Evolutionary conservation across 2,888 invertebrate species (phyloP).

Genomic region (Petrophora chlorosata): DNA sequence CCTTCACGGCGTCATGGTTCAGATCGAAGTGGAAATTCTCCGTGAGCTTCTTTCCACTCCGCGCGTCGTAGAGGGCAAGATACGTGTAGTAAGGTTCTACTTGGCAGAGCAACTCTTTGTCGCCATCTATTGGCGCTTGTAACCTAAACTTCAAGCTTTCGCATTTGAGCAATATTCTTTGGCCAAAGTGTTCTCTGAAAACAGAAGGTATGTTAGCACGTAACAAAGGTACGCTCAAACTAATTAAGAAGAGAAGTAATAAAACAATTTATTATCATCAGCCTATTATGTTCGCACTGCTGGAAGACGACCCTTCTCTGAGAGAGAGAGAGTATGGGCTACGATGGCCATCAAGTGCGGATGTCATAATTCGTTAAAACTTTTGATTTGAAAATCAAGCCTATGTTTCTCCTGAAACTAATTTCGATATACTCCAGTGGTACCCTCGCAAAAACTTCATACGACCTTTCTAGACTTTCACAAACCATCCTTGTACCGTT

Average conservation of each 20-base stretch:
- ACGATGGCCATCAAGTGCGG: too few species aligned
- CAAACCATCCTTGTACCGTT: neutral
- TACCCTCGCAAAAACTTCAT: too few species aligned
- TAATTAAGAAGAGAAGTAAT: too few species aligned
- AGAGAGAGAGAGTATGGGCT: too few species aligned
- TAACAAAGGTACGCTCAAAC: neutral
- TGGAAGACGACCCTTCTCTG: too few species aligned
- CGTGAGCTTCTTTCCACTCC: conserved; percentile 93
- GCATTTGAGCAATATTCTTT: conserved; percentile 92
- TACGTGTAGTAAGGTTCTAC: conserved; percentile 97
- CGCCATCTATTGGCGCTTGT: conserved; percentile 90
- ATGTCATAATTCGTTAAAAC: too few species aligned
- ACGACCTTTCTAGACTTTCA: too few species aligned
- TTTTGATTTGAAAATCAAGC: too few species aligned
- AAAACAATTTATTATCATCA: too few species aligned
- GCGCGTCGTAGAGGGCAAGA: conserved; percentile 95
- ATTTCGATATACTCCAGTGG: too few species aligned
- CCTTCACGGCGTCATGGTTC: conserved; percentile 88
- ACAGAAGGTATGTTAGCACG: conserved; percentile 12
- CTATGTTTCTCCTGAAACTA: too few species aligned
- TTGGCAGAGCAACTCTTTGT: conserved; percentile 89
- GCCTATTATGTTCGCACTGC: too few species aligned
- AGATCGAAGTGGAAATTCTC: conserved; percentile 97
- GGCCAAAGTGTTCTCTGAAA: conserved; percentile 92
- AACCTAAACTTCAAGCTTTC: conserved; percentile 93